A percentile compares a stretch with the other conserved stretches of the same genome.
These are phyloP conservation scores for Mohoua ochrocephala DNA, from an alignment of 2,113 vertebrate genomes.

Conservation along the genomic window DNA sequence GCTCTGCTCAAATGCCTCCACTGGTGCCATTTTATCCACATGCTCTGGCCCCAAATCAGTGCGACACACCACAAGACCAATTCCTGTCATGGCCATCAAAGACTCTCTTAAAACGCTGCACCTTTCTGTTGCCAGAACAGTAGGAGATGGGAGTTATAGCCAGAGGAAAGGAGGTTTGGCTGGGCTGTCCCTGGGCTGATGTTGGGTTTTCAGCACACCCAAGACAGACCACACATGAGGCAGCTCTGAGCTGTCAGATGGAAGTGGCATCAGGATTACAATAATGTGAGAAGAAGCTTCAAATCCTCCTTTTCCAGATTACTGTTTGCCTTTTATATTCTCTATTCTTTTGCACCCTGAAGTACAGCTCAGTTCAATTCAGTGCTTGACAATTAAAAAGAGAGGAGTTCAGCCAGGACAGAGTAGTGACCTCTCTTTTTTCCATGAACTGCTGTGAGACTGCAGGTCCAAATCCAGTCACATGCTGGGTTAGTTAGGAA, in stretches of 20 bases:
- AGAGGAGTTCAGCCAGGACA: conserved; percentile 12
- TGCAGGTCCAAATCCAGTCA: conserved; percentile 14
- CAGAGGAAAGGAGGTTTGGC: neutral
- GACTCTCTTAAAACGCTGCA: neutral
- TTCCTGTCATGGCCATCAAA: neutral
- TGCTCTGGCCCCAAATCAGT: neutral
- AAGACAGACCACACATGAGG: neutral
- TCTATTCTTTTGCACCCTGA: neutral
- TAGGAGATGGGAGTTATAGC: neutral
- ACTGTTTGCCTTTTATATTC: neutral
- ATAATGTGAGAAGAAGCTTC: neutral
- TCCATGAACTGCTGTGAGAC: neutral
- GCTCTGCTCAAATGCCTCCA: neutral
- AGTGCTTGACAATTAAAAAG: conserved; percentile 3
- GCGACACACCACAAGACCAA: neutral
- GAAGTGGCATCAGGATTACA: neutral
- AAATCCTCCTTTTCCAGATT: neutral
- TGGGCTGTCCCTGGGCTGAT: neutral
- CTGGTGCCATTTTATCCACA: neutral
- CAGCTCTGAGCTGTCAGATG: neutral
- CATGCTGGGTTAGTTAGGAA: conserved; percentile 19
- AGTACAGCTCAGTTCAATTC: neutral
- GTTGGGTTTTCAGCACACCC: neutral
- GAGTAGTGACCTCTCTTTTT: neutral
- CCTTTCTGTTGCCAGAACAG: conserved; percentile 16